A percentile compares a stretch with the other conserved stretches of the same genome.
Evolutionary conservation across 2,888 invertebrate genomes (phyloP).

Genomic region (Ormyrus rosae): DNA sequence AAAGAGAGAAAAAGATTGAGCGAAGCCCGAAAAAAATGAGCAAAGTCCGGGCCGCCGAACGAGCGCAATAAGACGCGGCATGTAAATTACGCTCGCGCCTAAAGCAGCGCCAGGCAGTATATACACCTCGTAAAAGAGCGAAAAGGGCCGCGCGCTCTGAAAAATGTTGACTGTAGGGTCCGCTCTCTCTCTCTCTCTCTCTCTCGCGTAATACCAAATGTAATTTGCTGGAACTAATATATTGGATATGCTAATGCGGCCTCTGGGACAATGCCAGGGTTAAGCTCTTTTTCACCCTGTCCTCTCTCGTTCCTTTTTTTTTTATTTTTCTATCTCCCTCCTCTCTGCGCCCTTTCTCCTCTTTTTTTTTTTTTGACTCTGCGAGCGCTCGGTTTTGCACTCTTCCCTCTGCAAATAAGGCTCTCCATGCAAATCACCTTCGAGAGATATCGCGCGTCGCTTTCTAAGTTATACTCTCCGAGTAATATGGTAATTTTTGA

Average conservation of each 20-base stretch:
- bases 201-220: conserved; percentile 41
- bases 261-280: conserved; percentile 53
- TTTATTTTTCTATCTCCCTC: neutral
- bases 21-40: neutral
- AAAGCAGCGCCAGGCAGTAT: conserved; percentile 2
- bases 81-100: conserved; percentile 33
- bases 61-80: conserved; percentile 19
- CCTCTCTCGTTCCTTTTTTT: neutral
- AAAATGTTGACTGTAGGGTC: conserved; percentile 18
- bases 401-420: conserved; percentile 25
- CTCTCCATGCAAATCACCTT: conserved; percentile 29
- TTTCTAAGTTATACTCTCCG: conserved; percentile 15
- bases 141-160: neutral
- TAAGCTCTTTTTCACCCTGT: conserved; percentile 43
- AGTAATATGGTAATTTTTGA: conserved; percentile 25
- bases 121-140: neutral
- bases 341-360: neutral
- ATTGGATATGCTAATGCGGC: conserved; percentile 51
- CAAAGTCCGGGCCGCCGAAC: no score
- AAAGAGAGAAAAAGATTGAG: neutral
- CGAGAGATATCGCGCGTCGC: conserved; percentile 22
- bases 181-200: neutral
- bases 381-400: neutral
- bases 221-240: conserved; percentile 52
- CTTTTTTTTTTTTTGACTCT: neutral